A percentile compares a stretch with the other conserved stretches of the same genome.
Evolutionary conservation across 2,888 invertebrate species (phyloP).

Genomic region (Clitarchus hookeri): DNA sequence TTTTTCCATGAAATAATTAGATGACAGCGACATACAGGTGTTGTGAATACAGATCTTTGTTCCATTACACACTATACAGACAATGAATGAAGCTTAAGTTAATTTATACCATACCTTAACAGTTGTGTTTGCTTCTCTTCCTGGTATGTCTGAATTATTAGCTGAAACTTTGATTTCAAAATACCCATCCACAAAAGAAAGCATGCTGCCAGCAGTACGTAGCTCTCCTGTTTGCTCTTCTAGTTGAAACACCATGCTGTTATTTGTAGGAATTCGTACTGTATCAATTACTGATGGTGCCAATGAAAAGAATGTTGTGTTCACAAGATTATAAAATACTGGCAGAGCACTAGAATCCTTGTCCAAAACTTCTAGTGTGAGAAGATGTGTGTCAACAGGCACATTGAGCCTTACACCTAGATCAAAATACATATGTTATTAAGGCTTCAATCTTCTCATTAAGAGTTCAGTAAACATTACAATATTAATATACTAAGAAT

Average conservation of each 20-base stretch:
- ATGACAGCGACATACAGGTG: too few species aligned
- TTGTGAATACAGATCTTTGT: too few species aligned
- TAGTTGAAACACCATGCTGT: conserved; percentile 63
- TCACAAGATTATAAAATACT: conserved; percentile 66
- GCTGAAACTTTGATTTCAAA: conserved; percentile 56
- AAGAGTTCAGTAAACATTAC: too few species aligned
- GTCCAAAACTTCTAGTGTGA: conserved; percentile 69
- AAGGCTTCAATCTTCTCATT: too few species aligned
- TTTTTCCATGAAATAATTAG: too few species aligned
- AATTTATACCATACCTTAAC: conserved; percentile 53
- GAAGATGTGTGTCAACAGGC: conserved; percentile 71
- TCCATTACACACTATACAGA: too few species aligned
- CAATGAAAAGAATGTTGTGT: conserved; percentile 61
- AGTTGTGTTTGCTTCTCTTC: conserved; percentile 50
- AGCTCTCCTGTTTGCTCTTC: conserved; percentile 73
- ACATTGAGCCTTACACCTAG: conserved; percentile 72
- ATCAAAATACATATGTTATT: conserved; percentile 23
- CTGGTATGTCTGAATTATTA: conserved; percentile 47
- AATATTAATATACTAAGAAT: too few species aligned
- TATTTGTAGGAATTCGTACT: conserved; percentile 48
- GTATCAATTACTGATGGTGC: conserved; percentile 42
- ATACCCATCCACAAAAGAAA: conserved; percentile 69
- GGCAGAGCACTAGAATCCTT: conserved; percentile 68
- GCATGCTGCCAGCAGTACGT: conserved; percentile 68
- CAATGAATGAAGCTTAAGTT: too few species aligned